phyloP scores from a whole-genome alignment of 2,888 invertebrate genomes.

The Dermolepida albohirtum region DNA sequence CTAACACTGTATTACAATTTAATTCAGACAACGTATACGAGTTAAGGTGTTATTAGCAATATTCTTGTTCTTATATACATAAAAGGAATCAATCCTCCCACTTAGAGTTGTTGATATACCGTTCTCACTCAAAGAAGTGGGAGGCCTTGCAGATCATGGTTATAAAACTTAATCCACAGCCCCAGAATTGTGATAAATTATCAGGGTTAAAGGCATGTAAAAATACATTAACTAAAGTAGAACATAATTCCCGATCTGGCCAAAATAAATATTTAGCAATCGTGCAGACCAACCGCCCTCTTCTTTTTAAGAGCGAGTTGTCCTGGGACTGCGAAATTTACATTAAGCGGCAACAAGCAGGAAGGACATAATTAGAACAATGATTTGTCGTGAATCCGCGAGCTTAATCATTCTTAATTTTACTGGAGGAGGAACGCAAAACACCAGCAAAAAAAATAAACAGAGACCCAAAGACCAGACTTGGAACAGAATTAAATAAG shows the following conservation, averaged over 20 bases:
- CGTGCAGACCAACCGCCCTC: background rate
- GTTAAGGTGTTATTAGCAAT: too few species aligned
- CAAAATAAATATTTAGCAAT: conserved; percentile 12
- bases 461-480: conserved; percentile 49
- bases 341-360: conserved; percentile 16
- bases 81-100: too few species aligned
- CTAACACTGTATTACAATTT: too few species aligned
- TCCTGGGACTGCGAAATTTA: conserved; percentile 2
- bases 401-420: conserved; percentile 35
- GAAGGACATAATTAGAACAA: conserved; percentile 35
- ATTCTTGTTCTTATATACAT: too few species aligned
- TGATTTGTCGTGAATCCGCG: conserved; percentile 32
- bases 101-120: too few species aligned
- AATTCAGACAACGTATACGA: too few species aligned
- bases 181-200: too few species aligned
- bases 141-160: too few species aligned
- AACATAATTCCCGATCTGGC: conserved; percentile 2
- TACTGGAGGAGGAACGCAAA: conserved; percentile 1
- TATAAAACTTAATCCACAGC: too few species aligned
- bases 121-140: too few species aligned
- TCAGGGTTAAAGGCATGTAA: too few species aligned
- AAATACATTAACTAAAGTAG: background rate
- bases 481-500: conserved; percentile 36
- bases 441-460: conserved; percentile 39
- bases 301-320: background rate